Conservation (phyloP, 1,140 invertebrate genomes). For the Leptinotarsa defecta region DNA sequence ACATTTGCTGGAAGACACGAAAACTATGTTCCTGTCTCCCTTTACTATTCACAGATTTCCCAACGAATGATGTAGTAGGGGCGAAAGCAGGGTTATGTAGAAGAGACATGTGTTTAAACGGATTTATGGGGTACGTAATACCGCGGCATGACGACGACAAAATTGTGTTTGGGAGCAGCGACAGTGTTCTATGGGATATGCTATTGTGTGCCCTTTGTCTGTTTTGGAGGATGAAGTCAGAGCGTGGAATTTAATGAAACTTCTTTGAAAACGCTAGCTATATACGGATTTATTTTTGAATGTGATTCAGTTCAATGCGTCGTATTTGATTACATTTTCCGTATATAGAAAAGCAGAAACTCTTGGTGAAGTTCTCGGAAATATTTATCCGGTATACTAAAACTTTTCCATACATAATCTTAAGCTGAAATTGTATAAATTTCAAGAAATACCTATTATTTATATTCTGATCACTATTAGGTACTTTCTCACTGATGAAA, state of each 20-base stretch:
- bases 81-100: constrained; percentile 13
- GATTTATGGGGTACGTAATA: constrained; percentile 23
- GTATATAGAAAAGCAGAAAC: too few species aligned
- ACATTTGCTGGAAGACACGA: not conserved
- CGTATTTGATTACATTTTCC: too few species aligned
- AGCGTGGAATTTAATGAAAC: not conserved
- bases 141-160: constrained; percentile 10
- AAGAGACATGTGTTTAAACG: constrained; percentile 24
- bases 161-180: constrained; percentile 11
- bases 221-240: not conserved
- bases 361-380: too few species aligned
- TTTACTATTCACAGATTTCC: constrained; percentile 1
- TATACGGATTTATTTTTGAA: too few species aligned
- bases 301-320: too few species aligned
- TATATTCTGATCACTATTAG: too few species aligned
- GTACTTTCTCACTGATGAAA: too few species aligned
- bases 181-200: constrained; percentile 12
- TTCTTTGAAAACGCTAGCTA: not conserved
- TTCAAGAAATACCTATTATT: too few species aligned
- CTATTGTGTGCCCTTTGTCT: not conserved
- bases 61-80: constrained; percentile 5
- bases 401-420: too few species aligned
- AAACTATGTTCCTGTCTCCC: constrained; percentile 1
- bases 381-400: too few species aligned
- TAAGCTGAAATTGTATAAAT: too few species aligned